Base-by-base conservation (phyloP, 1,140 invertebrate species). In the Carcinoscorpius rotundicauda region DNA sequence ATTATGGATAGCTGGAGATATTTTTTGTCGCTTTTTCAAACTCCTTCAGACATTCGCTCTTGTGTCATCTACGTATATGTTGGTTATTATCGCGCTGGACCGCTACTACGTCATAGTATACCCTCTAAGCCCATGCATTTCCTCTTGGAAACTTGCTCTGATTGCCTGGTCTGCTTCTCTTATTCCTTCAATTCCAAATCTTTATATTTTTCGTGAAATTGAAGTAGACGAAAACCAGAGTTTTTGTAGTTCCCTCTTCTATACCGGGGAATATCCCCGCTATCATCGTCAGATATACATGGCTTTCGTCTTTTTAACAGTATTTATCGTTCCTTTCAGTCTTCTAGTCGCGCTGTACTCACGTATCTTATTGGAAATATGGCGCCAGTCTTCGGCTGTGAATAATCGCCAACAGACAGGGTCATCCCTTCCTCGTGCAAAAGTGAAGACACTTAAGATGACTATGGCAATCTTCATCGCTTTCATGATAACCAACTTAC, bases 41-140 rank as follows among this genome's bases (percentile, higher is more conserved):
- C 76, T 76, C 61, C 59, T 75, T 5, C 76, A 78, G 66, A 76
- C 73, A 6, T 76, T 77, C 62, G 68, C 75, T 61, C 73, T 78
- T 60, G 75, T 76, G 62, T 71, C 74, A 11, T 78, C 76, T 63
- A 76, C 74, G 50, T 77, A 77, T 68, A 78, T 78, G 74, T 66
- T 80, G 6, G 75, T 79, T 3, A 74, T 76, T 8, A 76, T 80
- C n/a, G 78, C 77, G 5, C 66, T 79, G 29, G 78, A 80, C 68
- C 66, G 78, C 3, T 75, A 78, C 65, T 75, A 75, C 64, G 78
- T 77, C 6, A 78, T 80, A 29, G 66, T 75, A 5, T 64, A 72
- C 10, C 78, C 78, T 4, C 72, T 80, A 2, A 72, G 74, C 0
- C 51, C 56, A 1, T 51, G 62, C 50, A 55, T 55, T 2, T 11